Conservation (phyloP, 2,797 vertebrate genomes). For the Forpus xanthops region DNA sequence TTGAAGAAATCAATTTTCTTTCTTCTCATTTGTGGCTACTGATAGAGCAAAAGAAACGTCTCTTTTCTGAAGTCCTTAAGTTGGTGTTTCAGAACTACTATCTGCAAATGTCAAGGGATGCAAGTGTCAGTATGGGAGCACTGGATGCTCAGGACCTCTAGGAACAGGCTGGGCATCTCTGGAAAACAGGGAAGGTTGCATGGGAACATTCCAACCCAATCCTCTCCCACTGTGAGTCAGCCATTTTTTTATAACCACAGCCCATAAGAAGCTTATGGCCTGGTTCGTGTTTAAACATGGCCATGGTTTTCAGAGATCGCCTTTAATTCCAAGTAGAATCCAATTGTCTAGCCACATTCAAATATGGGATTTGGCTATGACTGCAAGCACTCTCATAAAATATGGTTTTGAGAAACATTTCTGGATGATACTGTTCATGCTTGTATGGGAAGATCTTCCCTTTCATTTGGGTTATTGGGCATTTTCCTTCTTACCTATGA, state of each 20-base stretch:
- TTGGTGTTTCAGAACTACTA: neutral
- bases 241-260: neutral
- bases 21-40: neutral
- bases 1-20: neutral
- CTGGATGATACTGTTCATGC: neutral
- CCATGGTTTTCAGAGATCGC: neutral
- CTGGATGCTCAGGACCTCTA: neutral
- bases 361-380: neutral
- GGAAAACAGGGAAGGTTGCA: neutral
- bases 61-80: neutral
- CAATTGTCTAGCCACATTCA: conserved; percentile 9
- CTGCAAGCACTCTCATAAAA: neutral
- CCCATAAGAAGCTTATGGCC: conserved; percentile 32
- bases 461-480: neutral
- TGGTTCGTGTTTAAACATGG: neutral
- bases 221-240: conserved; percentile 29
- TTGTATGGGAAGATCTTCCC: neutral
- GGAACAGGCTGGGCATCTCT: neutral
- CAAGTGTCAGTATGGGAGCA: neutral
- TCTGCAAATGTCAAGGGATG: neutral
- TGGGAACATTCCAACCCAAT: neutral
- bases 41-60: neutral
- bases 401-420: neutral
- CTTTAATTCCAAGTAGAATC: neutral
- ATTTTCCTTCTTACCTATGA: neutral